Evolutionary conservation across 2,113 vertebrate genomes (phyloP), one percentile per base, ranked within the genome.

Genomic region (Cavia porcellus): DNA sequence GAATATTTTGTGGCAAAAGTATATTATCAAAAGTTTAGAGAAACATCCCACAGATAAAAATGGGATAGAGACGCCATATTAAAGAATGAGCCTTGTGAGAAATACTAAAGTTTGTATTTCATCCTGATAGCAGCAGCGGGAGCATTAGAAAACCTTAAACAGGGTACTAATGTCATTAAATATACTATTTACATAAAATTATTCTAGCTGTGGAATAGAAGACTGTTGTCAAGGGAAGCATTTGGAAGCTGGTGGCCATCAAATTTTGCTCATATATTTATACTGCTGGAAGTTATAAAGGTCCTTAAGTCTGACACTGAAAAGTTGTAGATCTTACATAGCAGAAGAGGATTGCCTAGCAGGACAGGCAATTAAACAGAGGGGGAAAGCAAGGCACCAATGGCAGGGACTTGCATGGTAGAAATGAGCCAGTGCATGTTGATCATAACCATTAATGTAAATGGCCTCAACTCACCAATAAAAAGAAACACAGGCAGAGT

Each of bases 41-140:
- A 93, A 97, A 85, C 13, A 14, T 64, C 42, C 28, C 52, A 10
- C 72, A 80, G 50, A 35, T 57, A 64, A 47, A 94, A 88, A 79
- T 86, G 50, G 28, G 47, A 20, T 19, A 75, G 19, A 24, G 19
- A 59, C 0, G 3, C 24, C n/a, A 57, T 1, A 75, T 70, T 42
- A 91, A 45, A n/a, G 9, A 57, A 57, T 19, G 55, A 88, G 1
- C 2, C 25, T 72, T 92, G 1, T 38, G 87, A 74, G 13, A 47
- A 47, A 80, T 57, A 35, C 50, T 88, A 94, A 50, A 77, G 15
- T 87, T 77, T 83, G 1, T 80, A 47, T 92, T 74, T 94, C 84
- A 83, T 74, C 70, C 22, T 42, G 38, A 57, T n/a, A 57, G 7
- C 35, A 77, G 4, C 57, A 15, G 74, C 32, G 17, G 20, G 22